phyloP scores from a whole-genome alignment of 1,140 invertebrate species.

The Choristoneura fumiferana region DNA sequence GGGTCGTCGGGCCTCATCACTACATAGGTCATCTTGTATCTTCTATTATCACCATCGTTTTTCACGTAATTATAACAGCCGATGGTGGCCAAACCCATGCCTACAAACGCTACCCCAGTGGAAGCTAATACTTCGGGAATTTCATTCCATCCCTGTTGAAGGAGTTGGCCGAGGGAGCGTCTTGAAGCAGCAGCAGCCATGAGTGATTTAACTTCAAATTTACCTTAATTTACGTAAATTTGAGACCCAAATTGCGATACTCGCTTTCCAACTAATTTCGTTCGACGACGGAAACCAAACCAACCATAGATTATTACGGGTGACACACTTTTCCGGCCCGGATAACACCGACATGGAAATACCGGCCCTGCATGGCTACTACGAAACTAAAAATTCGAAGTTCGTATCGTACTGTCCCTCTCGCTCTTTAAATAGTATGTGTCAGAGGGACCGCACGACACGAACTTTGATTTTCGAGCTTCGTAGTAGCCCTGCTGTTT shows the following conservation, averaged over 20 bases:
- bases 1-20: slow-evolving; percentile 83
- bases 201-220: slow-evolving; percentile 10
- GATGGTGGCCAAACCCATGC: slow-evolving; percentile 64
- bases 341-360: too few species aligned
- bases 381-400: too few species aligned
- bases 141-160: slow-evolving; percentile 78
- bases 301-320: too few species aligned
- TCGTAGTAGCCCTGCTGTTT: too few species aligned
- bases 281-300: too few species aligned
- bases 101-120: slow-evolving; percentile 73
- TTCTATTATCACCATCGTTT: slow-evolving; percentile 82
- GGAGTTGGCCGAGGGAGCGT: slow-evolving; percentile 53
- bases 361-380: too few species aligned
- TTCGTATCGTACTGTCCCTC: too few species aligned
- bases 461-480: too few species aligned
- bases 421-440: too few species aligned
- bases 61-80: slow-evolving; percentile 73
- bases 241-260: not conserved
- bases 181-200: slow-evolving; percentile 53
- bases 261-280: too few species aligned
- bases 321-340: too few species aligned
- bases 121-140: slow-evolving; percentile 83
- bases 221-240: not conserved
- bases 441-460: too few species aligned
- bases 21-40: slow-evolving; percentile 81